Evolutionary conservation across 2,113 vertebrate genomes (phyloP).

Genomic region (Melanerpes formicivorus): DNA sequence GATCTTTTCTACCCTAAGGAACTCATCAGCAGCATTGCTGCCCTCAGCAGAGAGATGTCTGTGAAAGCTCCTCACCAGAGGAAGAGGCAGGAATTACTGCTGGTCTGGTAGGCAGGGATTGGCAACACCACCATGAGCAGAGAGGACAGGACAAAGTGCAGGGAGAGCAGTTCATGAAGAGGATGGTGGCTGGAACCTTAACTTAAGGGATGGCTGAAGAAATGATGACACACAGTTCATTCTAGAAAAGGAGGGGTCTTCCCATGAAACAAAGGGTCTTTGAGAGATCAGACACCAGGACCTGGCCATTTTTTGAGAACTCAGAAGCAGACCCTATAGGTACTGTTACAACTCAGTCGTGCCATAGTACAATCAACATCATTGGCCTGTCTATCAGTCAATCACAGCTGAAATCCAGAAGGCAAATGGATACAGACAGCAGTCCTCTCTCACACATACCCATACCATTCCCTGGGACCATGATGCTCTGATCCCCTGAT

Average conservation of each 20-base stretch:
- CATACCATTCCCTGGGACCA: neutral
- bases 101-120: neutral
- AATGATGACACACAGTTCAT: accelerated
- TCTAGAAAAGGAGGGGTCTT: neutral
- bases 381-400: neutral
- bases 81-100: neutral
- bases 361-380: neutral
- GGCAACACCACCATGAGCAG: neutral
- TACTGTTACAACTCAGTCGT: neutral
- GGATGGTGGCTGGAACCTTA: neutral
- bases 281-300: neutral
- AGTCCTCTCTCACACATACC: accelerated
- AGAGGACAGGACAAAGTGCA: neutral
- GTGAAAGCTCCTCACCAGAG: neutral
- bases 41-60: neutral
- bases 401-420: neutral
- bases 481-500: too few relatives aligned
- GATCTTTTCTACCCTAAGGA: neutral
- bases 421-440: neutral
- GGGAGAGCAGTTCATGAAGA: neutral
- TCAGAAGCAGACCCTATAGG: neutral
- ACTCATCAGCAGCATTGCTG: neutral
- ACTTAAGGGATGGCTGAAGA: neutral
- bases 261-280: neutral
- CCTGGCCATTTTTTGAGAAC: neutral